Conservation (phyloP, 2,113 vertebrate genomes). For the Oostethus manadensis region DNA sequence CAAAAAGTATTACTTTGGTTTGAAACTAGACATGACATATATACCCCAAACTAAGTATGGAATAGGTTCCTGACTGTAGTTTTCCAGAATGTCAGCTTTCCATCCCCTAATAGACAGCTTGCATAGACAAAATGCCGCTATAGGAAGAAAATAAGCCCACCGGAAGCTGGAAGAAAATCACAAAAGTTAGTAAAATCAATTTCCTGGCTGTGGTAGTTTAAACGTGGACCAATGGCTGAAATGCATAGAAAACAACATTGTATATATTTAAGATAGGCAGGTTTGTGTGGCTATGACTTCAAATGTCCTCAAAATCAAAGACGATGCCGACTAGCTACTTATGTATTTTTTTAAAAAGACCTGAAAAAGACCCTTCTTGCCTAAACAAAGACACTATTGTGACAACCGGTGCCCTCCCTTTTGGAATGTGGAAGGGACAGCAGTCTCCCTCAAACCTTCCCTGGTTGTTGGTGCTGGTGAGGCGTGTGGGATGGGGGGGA, state of each 20-base stretch:
- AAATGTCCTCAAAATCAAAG: conserved; percentile 47
- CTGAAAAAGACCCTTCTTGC: conserved; percentile 61
- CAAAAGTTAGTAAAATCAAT: neutral
- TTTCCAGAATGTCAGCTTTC: neutral
- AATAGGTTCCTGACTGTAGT: neutral
- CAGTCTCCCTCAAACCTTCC: conserved; percentile 62
- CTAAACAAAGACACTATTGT: conserved; percentile 78
- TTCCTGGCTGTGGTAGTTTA: conserved; percentile 12
- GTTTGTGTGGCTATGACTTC: conserved; percentile 17
- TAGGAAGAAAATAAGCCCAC: too few species aligned
- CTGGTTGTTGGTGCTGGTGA: conserved; percentile 34
- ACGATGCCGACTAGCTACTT: conserved; percentile 4
- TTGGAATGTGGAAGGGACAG: conserved; percentile 71
- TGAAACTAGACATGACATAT: too few species aligned
- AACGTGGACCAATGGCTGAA: conserved; percentile 15
- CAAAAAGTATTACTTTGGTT: too few species aligned
- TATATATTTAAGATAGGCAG: neutral
- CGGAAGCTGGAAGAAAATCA: too few species aligned
- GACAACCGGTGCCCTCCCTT: conserved; percentile 59
- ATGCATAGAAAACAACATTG: neutral
- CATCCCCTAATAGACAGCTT: too few species aligned
- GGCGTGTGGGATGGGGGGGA: conserved; percentile 32
- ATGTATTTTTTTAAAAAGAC: conserved; percentile 59
- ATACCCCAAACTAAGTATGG: neutral
- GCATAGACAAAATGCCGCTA: too few species aligned